These are phyloP conservation scores for Eubasilissa regina DNA, from an alignment of 1,140 invertebrate species.

Conservation along the genomic window DNA sequence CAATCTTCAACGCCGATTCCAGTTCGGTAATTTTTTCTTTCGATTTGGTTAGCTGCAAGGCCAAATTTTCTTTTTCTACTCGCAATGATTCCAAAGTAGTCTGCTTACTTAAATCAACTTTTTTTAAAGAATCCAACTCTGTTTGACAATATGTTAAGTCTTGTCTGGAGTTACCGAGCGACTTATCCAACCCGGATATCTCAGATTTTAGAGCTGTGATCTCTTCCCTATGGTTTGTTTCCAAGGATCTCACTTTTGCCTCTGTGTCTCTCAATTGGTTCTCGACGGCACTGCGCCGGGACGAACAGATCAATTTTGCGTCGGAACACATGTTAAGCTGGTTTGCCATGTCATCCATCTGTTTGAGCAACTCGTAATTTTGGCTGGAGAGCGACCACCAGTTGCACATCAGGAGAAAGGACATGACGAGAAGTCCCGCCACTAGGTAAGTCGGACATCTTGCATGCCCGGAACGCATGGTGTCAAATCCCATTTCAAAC, in stretches of 20 bases:
- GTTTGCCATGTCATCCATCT: conserved; percentile 69
- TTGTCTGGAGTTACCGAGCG: conserved; percentile 62
- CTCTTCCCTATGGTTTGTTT: conserved; percentile 30
- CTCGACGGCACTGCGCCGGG: conserved; percentile 41
- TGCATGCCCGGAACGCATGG: conserved; percentile 70
- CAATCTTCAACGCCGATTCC: conserved; percentile 28
- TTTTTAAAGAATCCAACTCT: conserved; percentile 67
- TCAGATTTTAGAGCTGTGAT: conserved; percentile 43
- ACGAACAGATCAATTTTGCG: conserved; percentile 45
- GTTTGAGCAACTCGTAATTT: conserved; percentile 69
- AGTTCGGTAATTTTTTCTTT: conserved; percentile 61
- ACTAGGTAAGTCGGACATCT: conserved; percentile 71
- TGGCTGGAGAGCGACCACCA: conserved; percentile 72
- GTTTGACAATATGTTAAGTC: conserved; percentile 64
- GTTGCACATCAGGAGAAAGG: conserved; percentile 70
- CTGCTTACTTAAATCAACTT: conserved; percentile 65
- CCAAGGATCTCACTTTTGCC: conserved; percentile 19
- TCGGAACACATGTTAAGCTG: conserved; percentile 66
- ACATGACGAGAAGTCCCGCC: conserved; percentile 66
- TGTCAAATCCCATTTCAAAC: conserved; percentile 68
- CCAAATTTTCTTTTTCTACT: conserved; percentile 65
- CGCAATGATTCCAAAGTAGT: conserved; percentile 65
- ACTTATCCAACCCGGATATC: conserved; percentile 24
- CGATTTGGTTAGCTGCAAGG: conserved; percentile 61
- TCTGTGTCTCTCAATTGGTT: conserved; percentile 29